A percentile compares a stretch with the other conserved stretches of the same genome.
phyloP scores from a whole-genome alignment of 1,140 invertebrate species.

The Lepidurus couesii region DNA sequence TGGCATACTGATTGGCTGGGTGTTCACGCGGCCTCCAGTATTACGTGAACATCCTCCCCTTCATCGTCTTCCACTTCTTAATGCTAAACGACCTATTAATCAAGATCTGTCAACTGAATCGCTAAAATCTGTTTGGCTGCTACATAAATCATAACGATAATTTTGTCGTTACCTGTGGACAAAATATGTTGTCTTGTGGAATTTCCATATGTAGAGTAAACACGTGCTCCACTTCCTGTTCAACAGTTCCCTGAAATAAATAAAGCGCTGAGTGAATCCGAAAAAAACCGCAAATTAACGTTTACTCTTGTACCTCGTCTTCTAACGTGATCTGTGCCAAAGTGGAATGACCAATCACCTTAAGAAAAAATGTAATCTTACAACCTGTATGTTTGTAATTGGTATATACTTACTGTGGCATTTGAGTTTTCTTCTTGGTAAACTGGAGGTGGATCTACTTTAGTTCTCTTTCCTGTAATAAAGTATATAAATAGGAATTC shows the following conservation, averaged over 20 bases:
- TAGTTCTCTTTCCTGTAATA: neutral
- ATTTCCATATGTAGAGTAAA: neutral
- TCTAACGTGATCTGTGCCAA: neutral
- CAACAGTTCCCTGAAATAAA: neutral
- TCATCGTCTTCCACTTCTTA: neutral
- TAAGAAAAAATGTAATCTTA: neutral
- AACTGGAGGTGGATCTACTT: neutral
- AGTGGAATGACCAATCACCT: neutral
- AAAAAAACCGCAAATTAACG: neutral
- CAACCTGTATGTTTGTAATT: conserved; percentile 1
- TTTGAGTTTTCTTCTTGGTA: neutral
- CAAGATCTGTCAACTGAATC: neutral
- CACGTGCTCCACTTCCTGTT: neutral
- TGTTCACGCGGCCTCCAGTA: too few relatives aligned
- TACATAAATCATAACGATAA: neutral
- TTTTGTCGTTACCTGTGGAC: neutral
- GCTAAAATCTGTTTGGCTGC: neutral
- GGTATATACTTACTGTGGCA: neutral
- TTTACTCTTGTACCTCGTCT: neutral
- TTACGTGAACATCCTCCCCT: neutral
- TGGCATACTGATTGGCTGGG: neutral
- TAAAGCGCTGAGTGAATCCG: neutral
- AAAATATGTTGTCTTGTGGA: neutral
- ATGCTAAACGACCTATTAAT: neutral
- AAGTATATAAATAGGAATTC: neutral